Evolutionary conservation across 1,140 invertebrate species (phyloP), one percentile per base, ranked within the genome.

Genomic region (Druon quercuslanigerum): DNA sequence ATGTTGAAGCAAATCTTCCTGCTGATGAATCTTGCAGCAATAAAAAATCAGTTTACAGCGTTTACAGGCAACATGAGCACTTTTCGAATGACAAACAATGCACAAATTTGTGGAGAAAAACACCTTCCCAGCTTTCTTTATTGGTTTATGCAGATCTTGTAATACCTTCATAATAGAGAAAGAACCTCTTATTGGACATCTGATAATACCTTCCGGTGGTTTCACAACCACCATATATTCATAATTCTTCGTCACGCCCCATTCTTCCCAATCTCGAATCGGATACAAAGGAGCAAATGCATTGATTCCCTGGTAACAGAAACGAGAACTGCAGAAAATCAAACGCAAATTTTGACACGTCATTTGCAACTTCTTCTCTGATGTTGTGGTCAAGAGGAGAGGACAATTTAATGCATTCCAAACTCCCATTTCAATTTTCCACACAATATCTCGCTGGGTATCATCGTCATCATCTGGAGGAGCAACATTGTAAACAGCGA

Each of bases 11-110:
- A 7, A 33, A 25, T 66, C 25, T 16, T 16, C n/a, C 40, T 40
- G 46, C 60, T 16, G 14, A 40, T 66, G 60, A 33, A 16, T 13
- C 16, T 16, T 5, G 0, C 33, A 14, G 2, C 60, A 66, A 33
- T 66, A 66, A n/a, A 66, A 66, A 66, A 66, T 40, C 60, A 66
- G 33, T 66, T 66, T 66, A 66, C 60, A 66, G 5, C 60, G 60
- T 66, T 33, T 66, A 66, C 60, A 66, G 6, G 13, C 7, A 8
- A 14, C n/a, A 5, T 16, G 4, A 2, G 60, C 25, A 66, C 40
- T 40, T 16, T 16, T 8, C 17, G 25, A 40, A n/a, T n/a, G 33
- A 66, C 60, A 66, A 6, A 66, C 14, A 3, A n/a, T 20, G 46
- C 60, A 66, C 6, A 33, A 40, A 13, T 13, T 13, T 4, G 60